Percentiles rank a stretch among this genome's conserved stretches.
Evolutionary conservation across 92 coral and sea anemone species (phyloP).

Genomic region (Metridium senile): DNA sequence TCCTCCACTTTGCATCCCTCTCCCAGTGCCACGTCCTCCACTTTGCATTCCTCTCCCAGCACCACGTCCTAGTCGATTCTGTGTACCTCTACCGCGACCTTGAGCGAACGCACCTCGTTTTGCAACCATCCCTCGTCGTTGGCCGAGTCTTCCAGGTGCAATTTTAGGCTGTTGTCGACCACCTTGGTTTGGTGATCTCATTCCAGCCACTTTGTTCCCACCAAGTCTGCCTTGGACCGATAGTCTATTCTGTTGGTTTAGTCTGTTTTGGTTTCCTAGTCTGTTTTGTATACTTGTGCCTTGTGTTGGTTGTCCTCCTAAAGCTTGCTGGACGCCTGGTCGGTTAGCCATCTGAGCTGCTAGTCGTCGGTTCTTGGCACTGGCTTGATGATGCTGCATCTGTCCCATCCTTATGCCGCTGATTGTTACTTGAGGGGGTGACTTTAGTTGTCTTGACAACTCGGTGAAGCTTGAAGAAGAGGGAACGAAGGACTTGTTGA

Average conservation of each 20-base stretch:
- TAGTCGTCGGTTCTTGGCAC: constrained; percentile 88
- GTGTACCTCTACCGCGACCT: constrained; percentile 44
- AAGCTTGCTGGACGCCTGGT: constrained; percentile 80
- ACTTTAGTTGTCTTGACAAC: constrained; percentile 76
- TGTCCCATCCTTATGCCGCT: constrained; percentile 79
- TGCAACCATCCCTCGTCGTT: constrained; percentile 27
- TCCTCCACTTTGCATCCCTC: constrained; percentile 36
- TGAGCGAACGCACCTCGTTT: constrained; percentile 41
- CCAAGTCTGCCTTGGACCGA: constrained; percentile 28
- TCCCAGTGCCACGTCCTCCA: constrained; percentile 54
- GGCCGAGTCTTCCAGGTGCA: constrained; percentile 31
- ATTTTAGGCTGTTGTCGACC: constrained; percentile 11
- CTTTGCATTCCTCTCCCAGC: constrained; percentile 48
- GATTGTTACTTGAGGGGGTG: constrained; percentile 89
- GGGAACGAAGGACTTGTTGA: constrained; percentile 57
- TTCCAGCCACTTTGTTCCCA: constrained; percentile 16
- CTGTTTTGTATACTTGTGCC: constrained; percentile 54
- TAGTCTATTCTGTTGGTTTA: constrained; percentile 62
- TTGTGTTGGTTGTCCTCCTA: constrained; percentile 41
- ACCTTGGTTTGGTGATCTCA: constrained; percentile 5
- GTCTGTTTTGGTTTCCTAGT: constrained; percentile 78
- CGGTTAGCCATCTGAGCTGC: constrained; percentile 99
- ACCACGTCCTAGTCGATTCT: constrained; percentile 35
- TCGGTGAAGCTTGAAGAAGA: constrained; percentile 93
- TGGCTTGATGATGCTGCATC: constrained; percentile 77